A percentile compares a stretch with the other conserved stretches of the same genome.
These are phyloP conservation scores for Scomber colias DNA, from an alignment of 2,113 vertebrate species.

Conservation along the genomic window DNA sequence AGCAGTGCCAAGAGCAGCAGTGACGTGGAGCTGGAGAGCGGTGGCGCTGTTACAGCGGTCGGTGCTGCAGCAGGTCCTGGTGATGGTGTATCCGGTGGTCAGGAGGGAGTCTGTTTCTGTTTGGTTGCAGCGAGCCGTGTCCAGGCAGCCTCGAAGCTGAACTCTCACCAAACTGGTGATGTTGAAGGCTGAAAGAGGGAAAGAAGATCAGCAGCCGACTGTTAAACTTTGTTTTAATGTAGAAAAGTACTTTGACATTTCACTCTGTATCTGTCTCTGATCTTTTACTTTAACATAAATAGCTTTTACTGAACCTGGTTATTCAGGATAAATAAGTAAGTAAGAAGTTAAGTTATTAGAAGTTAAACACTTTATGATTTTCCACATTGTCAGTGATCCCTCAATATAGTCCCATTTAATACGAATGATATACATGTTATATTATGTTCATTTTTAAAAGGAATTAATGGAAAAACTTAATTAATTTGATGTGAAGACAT, in stretches of 20 bases:
- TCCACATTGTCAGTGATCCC: too few relatives aligned
- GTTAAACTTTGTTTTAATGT: background rate
- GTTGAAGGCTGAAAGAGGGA: constrained; percentile 53
- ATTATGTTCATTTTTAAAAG: too few relatives aligned
- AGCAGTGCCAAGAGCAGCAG: constrained; percentile 33
- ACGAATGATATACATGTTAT: too few relatives aligned
- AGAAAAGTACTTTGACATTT: background rate
- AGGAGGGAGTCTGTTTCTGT: constrained; percentile 33
- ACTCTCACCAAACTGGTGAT: constrained; percentile 17
- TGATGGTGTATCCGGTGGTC: constrained; percentile 50
- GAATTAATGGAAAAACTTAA: too few relatives aligned
- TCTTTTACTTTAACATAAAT: too few relatives aligned
- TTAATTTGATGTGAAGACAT: too few relatives aligned
- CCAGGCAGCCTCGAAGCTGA: constrained; percentile 47
- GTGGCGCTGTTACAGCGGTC: constrained; percentile 63
- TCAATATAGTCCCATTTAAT: too few relatives aligned
- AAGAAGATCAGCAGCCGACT: background rate
- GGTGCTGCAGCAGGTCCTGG: constrained; percentile 56
- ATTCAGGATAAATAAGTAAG: too few relatives aligned
- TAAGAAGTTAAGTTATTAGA: too few relatives aligned
- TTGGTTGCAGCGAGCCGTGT: constrained; percentile 39
- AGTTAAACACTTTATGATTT: too few relatives aligned
- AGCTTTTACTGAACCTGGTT: too few relatives aligned
- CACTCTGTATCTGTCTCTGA: background rate
- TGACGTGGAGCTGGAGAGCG: constrained; percentile 37